Evolutionary conservation across 1,140 invertebrate species (phyloP).

Genomic region (Nasonia vitripennis): DNA sequence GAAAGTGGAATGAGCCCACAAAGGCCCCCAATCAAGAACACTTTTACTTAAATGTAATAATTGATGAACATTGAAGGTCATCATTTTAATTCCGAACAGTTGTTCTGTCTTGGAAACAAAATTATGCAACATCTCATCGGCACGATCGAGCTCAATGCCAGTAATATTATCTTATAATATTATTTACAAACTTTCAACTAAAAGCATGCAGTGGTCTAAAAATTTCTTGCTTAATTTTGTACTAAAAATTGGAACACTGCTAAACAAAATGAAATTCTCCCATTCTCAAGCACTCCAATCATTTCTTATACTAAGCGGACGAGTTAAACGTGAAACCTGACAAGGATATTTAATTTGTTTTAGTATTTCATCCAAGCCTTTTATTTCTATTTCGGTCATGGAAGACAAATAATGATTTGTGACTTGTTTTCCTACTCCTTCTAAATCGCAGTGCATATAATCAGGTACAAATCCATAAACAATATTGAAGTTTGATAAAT

Average conservation of each 20-base stretch:
- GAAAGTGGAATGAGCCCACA: constrained; percentile 52
- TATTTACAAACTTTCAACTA: constrained; percentile 21
- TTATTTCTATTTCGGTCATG: too few species aligned
- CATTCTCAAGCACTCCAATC: constrained; percentile 52
- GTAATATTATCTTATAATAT: too few species aligned
- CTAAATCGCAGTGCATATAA: too few species aligned
- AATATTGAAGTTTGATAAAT: too few species aligned
- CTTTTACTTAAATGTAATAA: constrained; percentile 45
- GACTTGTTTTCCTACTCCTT: too few species aligned
- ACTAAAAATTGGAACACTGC: constrained; percentile 43
- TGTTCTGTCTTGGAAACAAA: constrained; percentile 42
- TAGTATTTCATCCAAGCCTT: neutral
- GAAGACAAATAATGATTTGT: too few species aligned
- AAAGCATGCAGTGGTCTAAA: constrained; percentile 28
- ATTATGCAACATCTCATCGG: constrained; percentile 25
- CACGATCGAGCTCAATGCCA: too few species aligned
- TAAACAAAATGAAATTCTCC: constrained; percentile 34
- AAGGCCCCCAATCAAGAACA: constrained; percentile 52
- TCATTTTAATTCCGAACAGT: constrained; percentile 28
- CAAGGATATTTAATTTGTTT: neutral
- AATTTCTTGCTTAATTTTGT: neutral
- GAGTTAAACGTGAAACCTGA: neutral
- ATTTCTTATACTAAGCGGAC: neutral
- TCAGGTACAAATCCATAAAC: too few species aligned
- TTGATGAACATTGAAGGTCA: constrained; percentile 54